Base-by-base conservation (phyloP, 2,797 vertebrate species). In the Periparus ater region DNA sequence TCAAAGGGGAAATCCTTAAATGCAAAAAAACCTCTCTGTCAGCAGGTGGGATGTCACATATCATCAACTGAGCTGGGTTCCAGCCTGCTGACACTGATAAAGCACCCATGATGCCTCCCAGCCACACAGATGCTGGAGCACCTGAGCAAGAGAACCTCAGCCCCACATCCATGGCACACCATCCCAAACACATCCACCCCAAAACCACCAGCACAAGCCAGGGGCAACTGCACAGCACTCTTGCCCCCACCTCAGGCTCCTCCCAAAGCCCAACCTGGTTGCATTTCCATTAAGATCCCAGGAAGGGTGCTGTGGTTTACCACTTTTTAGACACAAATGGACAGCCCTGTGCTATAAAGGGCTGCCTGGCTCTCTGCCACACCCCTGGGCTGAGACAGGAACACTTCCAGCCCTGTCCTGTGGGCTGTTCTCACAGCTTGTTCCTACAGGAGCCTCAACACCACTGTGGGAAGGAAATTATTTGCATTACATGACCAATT, bases 261-360 rank as follows among this genome's bases (percentile, higher is more conserved):
- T 53, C 55, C 10, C 8, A 63, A 61, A 73, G 51, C 30, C 7
- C 17, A 58, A 1, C 7, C 17, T 38, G 8, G 5, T 0, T n/a
- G 11, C 20, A 25, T 48, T 57, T 30, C 68, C 22, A 30, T 8
- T 25, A 44, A 44, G 60, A 79, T 16, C 50, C 42, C 19, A 4
- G 51, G 47, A 65, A 34, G 34, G 57, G 5, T 1, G 25, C n/a
- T 51, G 42, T 27, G 18, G 21, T 65, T 85, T 51, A 44, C 12
- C 7, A 5, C 9, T 53, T 40, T 9, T 13, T 5, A 21, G 55
- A 77, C 29, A 50, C 7, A 10, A 44, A 47, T 0, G 0, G 42
- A 40, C 17, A 66, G 44, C 13, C 26, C 7, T 0, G 1, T 22
- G 27, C 15, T 0, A 0, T 9, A 12, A 78, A 53, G 47, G 34